A percentile compares a stretch with the other conserved stretches of the same genome.
Conservation (phyloP, 2,113 vertebrate genomes). For the Burhinus oedicnemus region DNA sequence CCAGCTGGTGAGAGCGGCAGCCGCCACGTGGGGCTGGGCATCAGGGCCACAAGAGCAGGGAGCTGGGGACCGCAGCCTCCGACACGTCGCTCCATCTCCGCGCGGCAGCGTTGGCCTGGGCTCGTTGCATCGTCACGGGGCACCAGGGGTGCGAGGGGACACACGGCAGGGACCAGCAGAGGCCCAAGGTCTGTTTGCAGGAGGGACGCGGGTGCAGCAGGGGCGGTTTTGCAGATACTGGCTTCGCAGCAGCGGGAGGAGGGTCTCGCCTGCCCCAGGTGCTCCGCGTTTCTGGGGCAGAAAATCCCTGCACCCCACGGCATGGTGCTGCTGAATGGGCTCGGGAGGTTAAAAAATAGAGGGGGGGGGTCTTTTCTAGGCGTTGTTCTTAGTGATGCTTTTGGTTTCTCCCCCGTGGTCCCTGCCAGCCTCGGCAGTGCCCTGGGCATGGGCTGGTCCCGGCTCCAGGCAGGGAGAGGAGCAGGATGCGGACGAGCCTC, state of each 20-base stretch:
- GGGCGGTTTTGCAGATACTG: neutral
- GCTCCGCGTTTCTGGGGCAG: neutral
- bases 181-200: neutral
- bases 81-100: neutral
- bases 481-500: neutral
- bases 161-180: fast-evolving
- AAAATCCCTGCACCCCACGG: neutral
- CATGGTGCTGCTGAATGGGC: neutral
- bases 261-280: fast-evolving
- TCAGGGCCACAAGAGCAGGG: neutral
- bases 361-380: neutral
- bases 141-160: neutral
- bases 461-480: fast-evolving
- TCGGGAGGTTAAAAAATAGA: neutral
- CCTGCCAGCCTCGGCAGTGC: neutral
- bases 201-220: neutral
- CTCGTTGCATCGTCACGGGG: fast-evolving
- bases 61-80: neutral
- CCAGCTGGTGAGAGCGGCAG: neutral
- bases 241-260: neutral
- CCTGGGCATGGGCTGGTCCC: neutral
- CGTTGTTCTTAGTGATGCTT: neutral
- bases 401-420: neutral
- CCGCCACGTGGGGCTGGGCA: neutral
- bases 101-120: neutral